A percentile compares a stretch with the other conserved stretches of the same genome.
Evolutionary conservation across 2,888 invertebrate genomes (phyloP).

Genomic region (Anaspis maculata): DNA sequence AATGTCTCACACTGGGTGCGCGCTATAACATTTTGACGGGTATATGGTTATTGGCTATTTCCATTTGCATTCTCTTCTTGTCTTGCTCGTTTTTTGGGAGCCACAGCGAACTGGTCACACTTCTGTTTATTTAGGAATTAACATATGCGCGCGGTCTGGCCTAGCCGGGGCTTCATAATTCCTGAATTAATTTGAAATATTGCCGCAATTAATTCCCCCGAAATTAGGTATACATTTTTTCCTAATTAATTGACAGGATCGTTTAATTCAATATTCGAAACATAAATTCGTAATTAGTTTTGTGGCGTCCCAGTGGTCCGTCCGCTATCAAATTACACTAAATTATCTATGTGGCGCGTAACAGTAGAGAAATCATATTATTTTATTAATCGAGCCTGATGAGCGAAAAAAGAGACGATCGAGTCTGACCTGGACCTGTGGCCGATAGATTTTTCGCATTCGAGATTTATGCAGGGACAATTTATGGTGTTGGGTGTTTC

Average conservation of each 20-base stretch:
- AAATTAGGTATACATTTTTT: slow-evolving; percentile 9
- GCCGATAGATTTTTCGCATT: too few species aligned
- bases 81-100: slow-evolving; percentile 12
- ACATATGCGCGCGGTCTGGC: slow-evolving; percentile 21
- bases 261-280: slow-evolving; percentile 11
- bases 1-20: slow-evolving; percentile 18
- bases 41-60: slow-evolving; percentile 20
- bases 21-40: slow-evolving; percentile 20
- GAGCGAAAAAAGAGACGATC: too few species aligned
- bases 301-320: too few species aligned
- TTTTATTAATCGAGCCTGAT: too few species aligned
- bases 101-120: slow-evolving; percentile 15
- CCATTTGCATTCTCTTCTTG: slow-evolving; percentile 16
- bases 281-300: slow-evolving; percentile 8
- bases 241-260: slow-evolving; percentile 13
- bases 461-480: too few species aligned
- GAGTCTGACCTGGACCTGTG: too few species aligned
- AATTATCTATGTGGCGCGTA: too few species aligned
- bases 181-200: slow-evolving; percentile 24
- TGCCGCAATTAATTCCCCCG: slow-evolving; percentile 17
- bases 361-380: too few species aligned
- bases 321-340: too few species aligned
- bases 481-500: too few species aligned
- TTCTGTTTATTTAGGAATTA: slow-evolving; percentile 16
- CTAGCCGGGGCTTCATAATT: slow-evolving; percentile 27